phyloP scores from a whole-genome alignment of 2,113 vertebrate genomes.

The Nesoenas mayeri region DNA sequence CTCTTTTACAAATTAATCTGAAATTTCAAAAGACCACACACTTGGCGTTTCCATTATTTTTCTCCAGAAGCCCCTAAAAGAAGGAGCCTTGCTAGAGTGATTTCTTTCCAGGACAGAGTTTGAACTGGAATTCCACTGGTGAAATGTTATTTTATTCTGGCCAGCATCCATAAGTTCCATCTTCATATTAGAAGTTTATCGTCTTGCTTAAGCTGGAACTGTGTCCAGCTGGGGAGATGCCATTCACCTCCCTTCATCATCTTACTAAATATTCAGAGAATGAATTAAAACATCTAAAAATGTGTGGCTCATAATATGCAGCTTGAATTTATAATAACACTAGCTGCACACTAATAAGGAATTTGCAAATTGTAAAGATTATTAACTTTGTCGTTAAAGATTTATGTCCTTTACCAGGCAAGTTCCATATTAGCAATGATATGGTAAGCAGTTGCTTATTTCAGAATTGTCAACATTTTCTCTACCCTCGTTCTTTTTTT shows the following conservation, averaged over 20 bases:
- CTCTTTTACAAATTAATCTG: conserved; percentile 67
- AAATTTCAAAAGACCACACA: conserved; percentile 79
- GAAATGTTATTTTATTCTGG: conserved; percentile 73
- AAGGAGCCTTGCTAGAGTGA: conserved; percentile 21
- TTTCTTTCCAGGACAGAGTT: conserved; percentile 71
- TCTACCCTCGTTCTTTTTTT: background rate
- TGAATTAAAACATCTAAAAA: conserved; percentile 71
- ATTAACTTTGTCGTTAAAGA: conserved; percentile 72
- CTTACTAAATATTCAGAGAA: conserved; percentile 73
- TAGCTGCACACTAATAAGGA: conserved; percentile 70
- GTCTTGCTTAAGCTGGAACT: conserved; percentile 61
- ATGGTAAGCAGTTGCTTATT: conserved; percentile 43
- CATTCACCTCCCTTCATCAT: conserved; percentile 53
- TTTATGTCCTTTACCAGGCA: conserved; percentile 35
- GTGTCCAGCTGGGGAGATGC: conserved; percentile 72
- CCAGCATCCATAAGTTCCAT: conserved; percentile 76
- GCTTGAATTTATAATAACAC: conserved; percentile 74
- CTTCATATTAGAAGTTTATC: conserved; percentile 79
- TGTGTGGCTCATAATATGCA: conserved; percentile 51
- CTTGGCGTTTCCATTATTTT: conserved; percentile 55
- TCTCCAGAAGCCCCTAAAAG: conserved; percentile 71
- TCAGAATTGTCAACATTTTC: conserved; percentile 43
- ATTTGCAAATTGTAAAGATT: conserved; percentile 71
- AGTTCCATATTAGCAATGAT: conserved; percentile 38
- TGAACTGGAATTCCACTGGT: conserved; percentile 71